These are phyloP conservation scores for Zootoca vivipara DNA, from an alignment of 2,113 vertebrate species.

Conservation along the genomic window DNA sequence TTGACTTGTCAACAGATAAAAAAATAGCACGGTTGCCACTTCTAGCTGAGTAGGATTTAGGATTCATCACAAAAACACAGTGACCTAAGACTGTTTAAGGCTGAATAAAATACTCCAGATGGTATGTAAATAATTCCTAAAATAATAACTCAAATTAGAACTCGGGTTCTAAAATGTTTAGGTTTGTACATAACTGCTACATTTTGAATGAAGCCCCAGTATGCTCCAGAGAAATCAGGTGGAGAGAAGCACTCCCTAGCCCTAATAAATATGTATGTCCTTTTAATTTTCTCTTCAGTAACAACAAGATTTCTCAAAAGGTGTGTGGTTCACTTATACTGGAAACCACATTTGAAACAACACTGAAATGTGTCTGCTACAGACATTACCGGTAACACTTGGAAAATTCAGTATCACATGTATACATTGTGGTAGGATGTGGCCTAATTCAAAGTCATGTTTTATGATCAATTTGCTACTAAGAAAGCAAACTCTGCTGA, in stretches of 20 bases:
- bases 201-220: background rate
- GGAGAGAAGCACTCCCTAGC: background rate
- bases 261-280: background rate
- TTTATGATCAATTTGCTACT: background rate
- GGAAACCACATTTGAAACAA: background rate
- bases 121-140: background rate
- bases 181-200: background rate
- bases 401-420: background rate
- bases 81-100: background rate
- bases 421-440: background rate
- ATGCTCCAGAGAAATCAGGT: background rate
- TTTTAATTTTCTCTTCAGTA: background rate
- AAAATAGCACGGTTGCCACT: background rate
- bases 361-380: background rate
- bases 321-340: background rate
- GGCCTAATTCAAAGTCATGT: background rate
- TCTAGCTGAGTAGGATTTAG: background rate
- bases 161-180: background rate
- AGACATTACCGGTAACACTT: background rate
- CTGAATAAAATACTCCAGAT: background rate
- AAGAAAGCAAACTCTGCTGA: too few relatives aligned
- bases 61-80: background rate
- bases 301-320: background rate
- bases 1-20: background rate
- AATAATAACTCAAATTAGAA: background rate